Conservation (phyloP, 2,113 vertebrate species). For the Chloebia gouldiae region DNA sequence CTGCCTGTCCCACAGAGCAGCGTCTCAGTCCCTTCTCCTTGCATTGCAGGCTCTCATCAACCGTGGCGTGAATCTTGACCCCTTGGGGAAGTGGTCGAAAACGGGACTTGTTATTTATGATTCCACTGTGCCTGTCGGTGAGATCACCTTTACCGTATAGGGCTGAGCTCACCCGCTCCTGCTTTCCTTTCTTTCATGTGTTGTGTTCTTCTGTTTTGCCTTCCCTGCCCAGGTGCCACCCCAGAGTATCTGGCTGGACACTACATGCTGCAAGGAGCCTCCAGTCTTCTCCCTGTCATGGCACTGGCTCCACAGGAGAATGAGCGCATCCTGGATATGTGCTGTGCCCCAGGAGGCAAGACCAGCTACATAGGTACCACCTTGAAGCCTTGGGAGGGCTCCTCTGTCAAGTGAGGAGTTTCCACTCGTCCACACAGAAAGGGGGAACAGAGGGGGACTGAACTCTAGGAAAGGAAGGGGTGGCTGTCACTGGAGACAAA, state of each 20-base stretch:
- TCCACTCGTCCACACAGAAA: background rate
- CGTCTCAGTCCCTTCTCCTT: background rate
- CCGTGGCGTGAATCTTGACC: conserved; percentile 94
- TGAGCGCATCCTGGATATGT: conserved; percentile 93
- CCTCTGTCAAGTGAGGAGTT: background rate
- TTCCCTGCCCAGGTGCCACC: conserved; percentile 83
- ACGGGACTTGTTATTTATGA: conserved; percentile 93
- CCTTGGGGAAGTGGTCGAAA: conserved; percentile 96
- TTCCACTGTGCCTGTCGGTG: conserved; percentile 93
- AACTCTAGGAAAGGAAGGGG: rapidly evolving
- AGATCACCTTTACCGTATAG: background rate
- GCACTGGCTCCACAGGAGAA: conserved; percentile 95
- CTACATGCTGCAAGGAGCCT: conserved; percentile 97
- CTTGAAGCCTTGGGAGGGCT: background rate
- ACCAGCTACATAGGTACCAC: conserved; percentile 92
- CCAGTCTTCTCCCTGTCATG: conserved; percentile 95
- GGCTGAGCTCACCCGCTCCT: background rate
- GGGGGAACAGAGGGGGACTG: background rate
- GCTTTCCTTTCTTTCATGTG: background rate
- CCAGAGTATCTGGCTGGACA: conserved; percentile 96
- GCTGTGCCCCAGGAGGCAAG: conserved; percentile 94
- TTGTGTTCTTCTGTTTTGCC: background rate
- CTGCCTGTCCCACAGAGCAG: rapidly evolving
- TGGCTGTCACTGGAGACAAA: background rate
- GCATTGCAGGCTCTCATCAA: conserved; percentile 89